Evolutionary conservation across 2,888 invertebrate genomes (phyloP), one percentile per base, ranked within the genome.

Genomic region (Ptychoptera contaminata): DNA sequence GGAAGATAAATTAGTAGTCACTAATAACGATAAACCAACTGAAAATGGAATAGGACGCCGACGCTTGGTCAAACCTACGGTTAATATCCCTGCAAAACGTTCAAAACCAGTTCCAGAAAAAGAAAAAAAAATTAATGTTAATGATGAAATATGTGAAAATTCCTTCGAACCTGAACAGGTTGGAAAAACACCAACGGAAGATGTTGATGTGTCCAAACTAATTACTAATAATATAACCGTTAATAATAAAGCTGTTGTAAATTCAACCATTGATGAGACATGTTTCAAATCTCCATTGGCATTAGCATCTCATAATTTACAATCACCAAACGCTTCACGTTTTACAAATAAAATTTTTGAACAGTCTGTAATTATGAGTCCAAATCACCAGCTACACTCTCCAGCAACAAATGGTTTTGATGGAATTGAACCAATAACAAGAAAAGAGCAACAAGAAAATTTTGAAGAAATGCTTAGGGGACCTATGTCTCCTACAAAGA

Each of bases 401-500:
- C n/a, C 16, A 34, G n/a, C 16, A 8, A 35, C 12, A 23, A 34
- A 16, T 8, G 16, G 16, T 12, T 16, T 16, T 6, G 16, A 11
- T 35, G 35, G 34, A n/a, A 15, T 40, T 9, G 31, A 10, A 1
- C 16, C 37, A 11, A 6, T 34, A 34, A 32, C 32, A 36, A 32
- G 16, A 2, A 23, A n/a, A 16, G 23, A 32, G 16, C 15, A 8
- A 12, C 9, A 14, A 8, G 8, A 14, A 2, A 40, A 30, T 14
- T 40, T 15, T 16, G 36, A 40, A 31, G 44, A 44, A 32, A 11
- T 8, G 7, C 3, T 30, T 14, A 36, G 30, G 40, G 14, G 31
- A n/a, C 15, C 45, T 55, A 38, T 52, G 69, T 2, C 58, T 1
- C 73, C 75, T 0, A 69, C 67, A 48, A 82, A 82, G 63, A 76